These are phyloP conservation scores for Bostrychus sinensis DNA, from an alignment of 2,113 vertebrate species.

Conservation along the genomic window DNA sequence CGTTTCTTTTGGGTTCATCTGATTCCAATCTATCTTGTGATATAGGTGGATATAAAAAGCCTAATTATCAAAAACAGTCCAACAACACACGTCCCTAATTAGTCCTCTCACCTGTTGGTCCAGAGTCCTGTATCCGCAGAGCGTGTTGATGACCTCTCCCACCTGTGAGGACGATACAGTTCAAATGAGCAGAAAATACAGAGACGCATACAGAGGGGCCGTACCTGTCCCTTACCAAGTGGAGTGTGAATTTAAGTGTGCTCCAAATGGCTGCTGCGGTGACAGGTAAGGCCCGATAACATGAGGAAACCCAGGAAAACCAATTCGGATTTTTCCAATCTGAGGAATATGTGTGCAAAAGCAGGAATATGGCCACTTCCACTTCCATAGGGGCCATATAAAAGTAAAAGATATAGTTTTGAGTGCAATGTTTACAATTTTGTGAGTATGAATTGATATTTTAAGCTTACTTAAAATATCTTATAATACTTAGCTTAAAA, in stretches of 20 bases:
- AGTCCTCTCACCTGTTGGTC: slow-evolving; percentile 77
- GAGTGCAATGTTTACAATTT: no score
- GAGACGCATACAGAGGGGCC: neutral
- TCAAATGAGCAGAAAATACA: neutral
- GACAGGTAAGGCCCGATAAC: slow-evolving; percentile 40
- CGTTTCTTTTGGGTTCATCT: no score
- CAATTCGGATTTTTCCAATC: slow-evolving; percentile 33
- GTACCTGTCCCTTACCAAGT: slow-evolving; percentile 17
- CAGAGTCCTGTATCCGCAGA: slow-evolving; percentile 85
- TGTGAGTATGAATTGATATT: no score
- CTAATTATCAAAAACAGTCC: neutral
- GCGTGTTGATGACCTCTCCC: slow-evolving; percentile 86
- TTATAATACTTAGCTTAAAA: no score
- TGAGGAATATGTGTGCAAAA: neutral
- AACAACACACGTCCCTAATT: neutral
- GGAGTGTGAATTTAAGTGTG: slow-evolving; percentile 20
- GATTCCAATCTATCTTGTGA: no score
- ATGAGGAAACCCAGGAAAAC: slow-evolving; percentile 8
- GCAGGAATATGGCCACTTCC: no score
- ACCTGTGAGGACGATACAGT: slow-evolving; percentile 59
- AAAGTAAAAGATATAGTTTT: no score
- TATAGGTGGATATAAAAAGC: no score
- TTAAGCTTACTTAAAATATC: no score
- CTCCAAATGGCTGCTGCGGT: slow-evolving; percentile 14
- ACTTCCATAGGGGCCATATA: neutral